phyloP scores from a whole-genome alignment of 2,888 invertebrate species.

The Cantharis rustica region DNA sequence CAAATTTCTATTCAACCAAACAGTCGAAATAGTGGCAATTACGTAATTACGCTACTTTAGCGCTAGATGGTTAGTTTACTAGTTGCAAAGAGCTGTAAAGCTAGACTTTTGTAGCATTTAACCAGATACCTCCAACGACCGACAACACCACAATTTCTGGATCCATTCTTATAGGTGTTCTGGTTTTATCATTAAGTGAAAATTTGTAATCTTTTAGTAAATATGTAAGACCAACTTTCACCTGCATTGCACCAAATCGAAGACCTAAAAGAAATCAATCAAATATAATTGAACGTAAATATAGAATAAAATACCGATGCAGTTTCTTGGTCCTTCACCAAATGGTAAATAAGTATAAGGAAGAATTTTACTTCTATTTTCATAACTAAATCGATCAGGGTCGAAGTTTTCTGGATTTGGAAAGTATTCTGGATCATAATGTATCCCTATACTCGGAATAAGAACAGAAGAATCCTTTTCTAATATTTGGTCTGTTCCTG shows the following conservation, averaged over 20 bases:
- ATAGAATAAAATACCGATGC: too few species aligned
- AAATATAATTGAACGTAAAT: too few species aligned
- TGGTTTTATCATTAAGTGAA: slow-evolving; percentile 27
- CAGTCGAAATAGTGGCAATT: too few species aligned
- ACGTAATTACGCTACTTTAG: too few species aligned
- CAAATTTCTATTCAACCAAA: too few species aligned
- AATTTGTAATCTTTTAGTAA: slow-evolving; percentile 32
- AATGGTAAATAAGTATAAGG: slow-evolving; percentile 63
- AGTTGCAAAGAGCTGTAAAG: too few species aligned
- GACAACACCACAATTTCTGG: slow-evolving; percentile 24
- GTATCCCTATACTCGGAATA: slow-evolving; percentile 12
- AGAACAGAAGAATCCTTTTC: not conserved
- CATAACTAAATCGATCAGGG: slow-evolving; percentile 18
- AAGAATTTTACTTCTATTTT: slow-evolving; percentile 58
- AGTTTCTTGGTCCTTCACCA: slow-evolving; percentile 63
- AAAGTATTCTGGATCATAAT: slow-evolving; percentile 13
- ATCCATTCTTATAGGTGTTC: slow-evolving; percentile 32
- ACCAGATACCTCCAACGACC: slow-evolving; percentile 28
- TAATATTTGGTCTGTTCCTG: not conserved
- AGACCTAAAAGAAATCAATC: too few species aligned
- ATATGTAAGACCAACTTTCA: slow-evolving; percentile 32
- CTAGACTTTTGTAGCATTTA: slow-evolving; percentile 11
- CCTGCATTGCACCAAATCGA: slow-evolving; percentile 35
- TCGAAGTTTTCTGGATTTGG: slow-evolving; percentile 20
- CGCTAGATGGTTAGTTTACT: too few species aligned